Percentiles rank a stretch among this genome's conserved stretches.
Evolutionary conservation across 23 tunicate species (phyloP).

Genomic region (Halocynthia aurantium): DNA sequence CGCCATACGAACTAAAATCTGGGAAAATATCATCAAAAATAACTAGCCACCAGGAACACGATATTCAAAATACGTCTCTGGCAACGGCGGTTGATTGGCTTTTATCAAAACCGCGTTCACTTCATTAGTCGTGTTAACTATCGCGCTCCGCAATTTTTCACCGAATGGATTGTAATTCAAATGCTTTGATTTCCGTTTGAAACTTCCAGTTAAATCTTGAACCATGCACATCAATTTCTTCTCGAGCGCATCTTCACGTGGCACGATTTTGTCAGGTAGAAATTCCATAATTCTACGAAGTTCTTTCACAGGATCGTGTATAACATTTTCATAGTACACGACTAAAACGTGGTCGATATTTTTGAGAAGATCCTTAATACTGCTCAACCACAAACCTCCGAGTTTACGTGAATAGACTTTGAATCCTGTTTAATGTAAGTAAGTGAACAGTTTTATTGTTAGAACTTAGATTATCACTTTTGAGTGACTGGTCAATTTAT

Average conservation of each 20-base stretch:
- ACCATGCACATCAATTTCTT: constrained; percentile 5
- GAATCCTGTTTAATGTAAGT: background rate
- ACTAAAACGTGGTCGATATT: background rate
- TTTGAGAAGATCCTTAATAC: background rate
- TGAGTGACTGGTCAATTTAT: too few relatives aligned
- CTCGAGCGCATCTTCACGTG: background rate
- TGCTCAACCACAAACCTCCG: background rate
- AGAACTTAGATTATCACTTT: too few relatives aligned
- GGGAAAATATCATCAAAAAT: too few relatives aligned
- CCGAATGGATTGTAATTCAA: background rate
- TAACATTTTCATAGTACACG: constrained; percentile 8
- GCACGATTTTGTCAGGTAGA: background rate
- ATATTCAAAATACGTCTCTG: background rate
- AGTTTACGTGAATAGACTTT: background rate
- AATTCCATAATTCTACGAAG: constrained; percentile 4
- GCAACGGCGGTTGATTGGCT: background rate
- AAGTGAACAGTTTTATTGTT: too few relatives aligned
- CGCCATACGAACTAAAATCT: background rate
- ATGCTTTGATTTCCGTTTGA: background rate
- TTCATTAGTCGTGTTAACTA: background rate
- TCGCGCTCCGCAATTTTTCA: background rate
- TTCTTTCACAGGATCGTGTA: background rate
- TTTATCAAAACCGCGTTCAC: background rate
- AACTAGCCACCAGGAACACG: too few relatives aligned
- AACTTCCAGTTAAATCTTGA: background rate